A percentile compares a stretch with the other conserved stretches of the same genome.
phyloP scores from a whole-genome alignment of 2,113 vertebrate species.

The Pelvicachromis taeniatus region DNA sequence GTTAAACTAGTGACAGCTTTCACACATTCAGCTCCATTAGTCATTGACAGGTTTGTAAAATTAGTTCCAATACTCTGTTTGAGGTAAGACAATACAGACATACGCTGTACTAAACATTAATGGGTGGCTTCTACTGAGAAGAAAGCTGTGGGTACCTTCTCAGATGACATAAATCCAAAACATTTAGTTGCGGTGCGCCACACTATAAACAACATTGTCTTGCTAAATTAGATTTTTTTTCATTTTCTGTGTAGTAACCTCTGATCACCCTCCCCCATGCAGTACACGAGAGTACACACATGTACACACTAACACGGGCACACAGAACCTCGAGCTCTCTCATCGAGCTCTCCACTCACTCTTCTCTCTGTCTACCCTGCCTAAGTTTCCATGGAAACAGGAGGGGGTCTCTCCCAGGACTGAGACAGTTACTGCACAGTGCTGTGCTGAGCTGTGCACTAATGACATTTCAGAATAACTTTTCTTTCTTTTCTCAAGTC shows the following conservation, averaged over 20 bases:
- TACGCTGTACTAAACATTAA: not conserved
- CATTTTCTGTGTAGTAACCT: conserved; percentile 27
- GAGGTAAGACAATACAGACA: not conserved
- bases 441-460: conserved; percentile 59
- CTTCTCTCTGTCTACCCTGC: conserved; percentile 56
- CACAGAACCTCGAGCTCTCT: conserved; percentile 29
- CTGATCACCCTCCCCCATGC: conserved; percentile 10
- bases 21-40: not conserved
- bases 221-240: conserved; percentile 40
- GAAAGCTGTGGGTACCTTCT: not conserved
- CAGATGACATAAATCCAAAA: conserved; percentile 8
- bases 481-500: conserved; percentile 49
- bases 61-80: not conserved
- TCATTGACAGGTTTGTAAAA: not conserved
- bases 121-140: not conserved
- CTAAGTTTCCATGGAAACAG: conserved; percentile 76
- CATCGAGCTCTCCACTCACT: conserved; percentile 34
- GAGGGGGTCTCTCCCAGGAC: conserved; percentile 65
- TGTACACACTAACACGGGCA: not conserved
- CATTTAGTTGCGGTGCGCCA: conserved; percentile 1
- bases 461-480: conserved; percentile 69
- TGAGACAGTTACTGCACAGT: conserved; percentile 59
- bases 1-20: not conserved
- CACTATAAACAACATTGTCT: conserved; percentile 14
- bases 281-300: not conserved